Percentiles rank a stretch among this genome's conserved stretches.
These are phyloP conservation scores for Tapera naevia DNA, from an alignment of 2,797 vertebrate genomes.

Conservation along the genomic window DNA sequence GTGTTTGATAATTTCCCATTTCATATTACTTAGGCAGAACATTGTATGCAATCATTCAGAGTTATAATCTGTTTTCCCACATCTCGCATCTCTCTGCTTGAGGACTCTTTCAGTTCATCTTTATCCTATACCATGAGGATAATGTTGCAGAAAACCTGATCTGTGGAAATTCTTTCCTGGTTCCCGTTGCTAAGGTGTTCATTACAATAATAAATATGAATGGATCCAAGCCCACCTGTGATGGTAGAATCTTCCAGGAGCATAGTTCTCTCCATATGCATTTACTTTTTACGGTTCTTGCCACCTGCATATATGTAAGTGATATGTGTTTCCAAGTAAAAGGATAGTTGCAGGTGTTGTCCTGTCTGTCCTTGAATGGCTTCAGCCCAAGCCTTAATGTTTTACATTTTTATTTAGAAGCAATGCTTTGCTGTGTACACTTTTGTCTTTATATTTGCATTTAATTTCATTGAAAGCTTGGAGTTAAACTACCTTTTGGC, in stretches of 20 bases:
- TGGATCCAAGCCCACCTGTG: neutral
- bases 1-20: neutral
- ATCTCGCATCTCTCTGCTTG: neutral
- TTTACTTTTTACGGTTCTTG: neutral
- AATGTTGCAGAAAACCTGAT: slow-evolving; percentile 3
- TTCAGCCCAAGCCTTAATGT: neutral
- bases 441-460: neutral
- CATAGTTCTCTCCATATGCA: neutral
- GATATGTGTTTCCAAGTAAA: neutral
- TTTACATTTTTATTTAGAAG: neutral
- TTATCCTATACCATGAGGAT: neutral
- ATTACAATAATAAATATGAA: slow-evolving; percentile 30
- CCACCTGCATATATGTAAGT: neutral
- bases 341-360: neutral
- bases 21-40: neutral
- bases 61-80: neutral
- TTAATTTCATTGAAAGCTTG: neutral
- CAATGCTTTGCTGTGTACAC: neutral
- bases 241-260: neutral
- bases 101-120: neutral
- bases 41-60: neutral
- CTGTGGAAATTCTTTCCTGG: neutral
- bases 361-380: neutral
- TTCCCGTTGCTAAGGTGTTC: neutral
- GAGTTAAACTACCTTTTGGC: neutral